Percentiles rank a stretch among this genome's conserved stretches.
phyloP scores from a whole-genome alignment of 1,140 invertebrate species.

The Anthonomus grandis region DNA sequence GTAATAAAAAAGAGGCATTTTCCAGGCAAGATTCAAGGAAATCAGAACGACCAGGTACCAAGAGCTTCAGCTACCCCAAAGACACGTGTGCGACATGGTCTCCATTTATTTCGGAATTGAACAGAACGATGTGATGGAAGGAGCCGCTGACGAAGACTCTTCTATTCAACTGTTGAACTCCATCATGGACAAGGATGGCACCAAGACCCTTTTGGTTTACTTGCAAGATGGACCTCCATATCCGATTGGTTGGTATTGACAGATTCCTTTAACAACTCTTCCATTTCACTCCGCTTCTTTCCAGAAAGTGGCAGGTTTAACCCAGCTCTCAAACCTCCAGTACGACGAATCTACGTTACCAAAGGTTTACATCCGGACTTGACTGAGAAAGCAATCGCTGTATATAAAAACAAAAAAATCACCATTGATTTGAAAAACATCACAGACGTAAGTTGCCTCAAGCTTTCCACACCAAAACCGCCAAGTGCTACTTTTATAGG shows the following conservation, averaged over 20 bases:
- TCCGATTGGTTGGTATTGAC: slow-evolving; percentile 45
- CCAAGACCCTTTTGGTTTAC: slow-evolving; percentile 52
- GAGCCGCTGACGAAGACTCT: slow-evolving; percentile 59
- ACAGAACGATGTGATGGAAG: slow-evolving; percentile 59
- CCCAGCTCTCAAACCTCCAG: slow-evolving; percentile 41
- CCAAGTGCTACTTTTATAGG: slow-evolving; percentile 29
- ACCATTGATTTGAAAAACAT: slow-evolving; percentile 54
- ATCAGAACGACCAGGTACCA: slow-evolving; percentile 46
- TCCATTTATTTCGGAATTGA: slow-evolving; percentile 57
- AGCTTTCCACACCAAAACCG: slow-evolving; percentile 6
- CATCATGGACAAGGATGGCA: slow-evolving; percentile 52
- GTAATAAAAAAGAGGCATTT: too few relatives aligned
- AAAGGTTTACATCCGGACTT: slow-evolving; percentile 51
- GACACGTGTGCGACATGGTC: slow-evolving; percentile 61
- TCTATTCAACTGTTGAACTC: slow-evolving; percentile 58
- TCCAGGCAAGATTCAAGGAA: slow-evolving; percentile 41
- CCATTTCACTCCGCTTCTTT: slow-evolving; percentile 3
- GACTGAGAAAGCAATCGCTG: slow-evolving; percentile 54
- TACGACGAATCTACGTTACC: slow-evolving; percentile 53
- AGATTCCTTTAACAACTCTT: slow-evolving; percentile 12
- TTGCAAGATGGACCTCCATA: slow-evolving; percentile 53
- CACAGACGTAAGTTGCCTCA: slow-evolving; percentile 44
- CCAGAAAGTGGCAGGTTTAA: slow-evolving; percentile 55
- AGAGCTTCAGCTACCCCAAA: slow-evolving; percentile 55
- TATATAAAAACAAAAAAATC: slow-evolving; percentile 52